Evolutionary conservation across 2,113 vertebrate species (phyloP).

Genomic region (Labeo rohita): DNA sequence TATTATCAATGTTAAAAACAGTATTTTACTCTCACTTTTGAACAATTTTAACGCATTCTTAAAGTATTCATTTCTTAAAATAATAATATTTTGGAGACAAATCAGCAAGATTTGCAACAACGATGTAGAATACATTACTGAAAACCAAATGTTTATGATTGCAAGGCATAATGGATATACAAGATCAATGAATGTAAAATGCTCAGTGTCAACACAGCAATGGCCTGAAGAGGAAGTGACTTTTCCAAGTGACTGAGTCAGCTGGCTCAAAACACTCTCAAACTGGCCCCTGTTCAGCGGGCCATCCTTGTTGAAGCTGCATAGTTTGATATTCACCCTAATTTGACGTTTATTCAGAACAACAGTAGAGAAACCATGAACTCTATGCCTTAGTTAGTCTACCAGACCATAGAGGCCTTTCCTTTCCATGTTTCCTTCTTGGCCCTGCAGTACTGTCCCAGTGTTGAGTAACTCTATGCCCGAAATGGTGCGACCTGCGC

Average conservation of each 20-base stretch:
- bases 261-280: not conserved
- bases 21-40: not conserved
- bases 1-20: not conserved
- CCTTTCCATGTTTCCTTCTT: not conserved
- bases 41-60: not conserved
- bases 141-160: not conserved
- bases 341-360: not conserved
- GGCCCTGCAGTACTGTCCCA: not conserved
- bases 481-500: not conserved
- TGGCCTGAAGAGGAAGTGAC: not conserved
- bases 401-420: conserved; percentile 7
- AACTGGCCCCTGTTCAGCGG: not conserved
- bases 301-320: not conserved
- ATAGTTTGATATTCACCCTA: not conserved
- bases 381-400: not conserved
- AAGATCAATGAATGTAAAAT: not conserved
- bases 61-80: not conserved
- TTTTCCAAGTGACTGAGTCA: not conserved
- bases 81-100: not conserved
- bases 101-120: not conserved
- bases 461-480: not conserved
- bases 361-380: not conserved
- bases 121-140: not conserved
- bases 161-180: not conserved
- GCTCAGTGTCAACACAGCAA: too few species aligned